These are phyloP conservation scores for Melanaphis sacchari DNA, from an alignment of 1,140 invertebrate species.

Conservation along the genomic window DNA sequence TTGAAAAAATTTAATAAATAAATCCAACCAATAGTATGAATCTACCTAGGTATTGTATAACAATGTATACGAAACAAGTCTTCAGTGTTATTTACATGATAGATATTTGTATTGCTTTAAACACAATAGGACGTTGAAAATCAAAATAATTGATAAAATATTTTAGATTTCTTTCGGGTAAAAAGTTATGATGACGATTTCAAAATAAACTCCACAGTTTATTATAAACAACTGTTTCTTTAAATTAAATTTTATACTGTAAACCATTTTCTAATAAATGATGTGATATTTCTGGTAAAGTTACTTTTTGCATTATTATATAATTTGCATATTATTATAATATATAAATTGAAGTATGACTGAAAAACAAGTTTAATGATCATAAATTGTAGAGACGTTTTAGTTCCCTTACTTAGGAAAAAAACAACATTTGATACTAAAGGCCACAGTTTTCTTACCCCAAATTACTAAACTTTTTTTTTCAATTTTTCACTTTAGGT, in stretches of 20 bases:
- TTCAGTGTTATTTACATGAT: neutral
- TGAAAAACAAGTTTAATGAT: slow-evolving; percentile 31
- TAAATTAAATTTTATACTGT: neutral
- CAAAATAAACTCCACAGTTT: neutral
- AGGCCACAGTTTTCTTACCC: neutral
- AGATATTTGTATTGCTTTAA: neutral
- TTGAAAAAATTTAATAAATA: neutral
- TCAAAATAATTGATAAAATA: neutral
- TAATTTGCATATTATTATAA: neutral
- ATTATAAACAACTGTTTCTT: neutral
- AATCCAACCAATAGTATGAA: neutral
- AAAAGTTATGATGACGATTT: neutral
- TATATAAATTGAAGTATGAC: neutral
- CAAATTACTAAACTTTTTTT: slow-evolving; percentile 33
- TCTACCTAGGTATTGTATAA: neutral
- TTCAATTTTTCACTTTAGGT: slow-evolving; percentile 26
- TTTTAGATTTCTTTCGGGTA: neutral
- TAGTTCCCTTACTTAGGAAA: neutral
- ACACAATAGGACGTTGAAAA: neutral
- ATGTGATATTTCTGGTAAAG: slow-evolving; percentile 7
- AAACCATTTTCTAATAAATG: neutral
- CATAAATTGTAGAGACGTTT: slow-evolving; percentile 25
- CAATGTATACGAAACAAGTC: too few relatives aligned
- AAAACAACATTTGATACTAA: slow-evolving; percentile 14
- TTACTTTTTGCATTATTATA: neutral